Percentiles rank a stretch among this genome's conserved stretches.
These are phyloP conservation scores for Dendrolimus houi DNA, from an alignment of 2,888 invertebrate genomes.

Conservation along the genomic window DNA sequence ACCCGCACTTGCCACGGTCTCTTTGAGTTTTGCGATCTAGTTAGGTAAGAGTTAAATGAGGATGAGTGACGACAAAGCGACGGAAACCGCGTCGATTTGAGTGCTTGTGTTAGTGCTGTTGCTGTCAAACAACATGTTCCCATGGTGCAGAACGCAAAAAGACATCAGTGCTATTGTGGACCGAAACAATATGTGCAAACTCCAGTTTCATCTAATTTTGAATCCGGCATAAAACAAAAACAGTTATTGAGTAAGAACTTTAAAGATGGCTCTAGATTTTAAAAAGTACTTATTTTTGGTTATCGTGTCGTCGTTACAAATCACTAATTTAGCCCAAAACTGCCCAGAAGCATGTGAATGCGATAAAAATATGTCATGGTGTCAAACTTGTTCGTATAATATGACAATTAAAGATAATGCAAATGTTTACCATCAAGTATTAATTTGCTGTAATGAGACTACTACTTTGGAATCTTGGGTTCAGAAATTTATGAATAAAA, in stretches of 20 bases:
- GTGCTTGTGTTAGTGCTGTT: constrained; percentile 42
- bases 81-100: constrained; percentile 34
- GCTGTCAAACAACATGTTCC: constrained; percentile 38
- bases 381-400: constrained; percentile 53
- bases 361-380: constrained; percentile 33
- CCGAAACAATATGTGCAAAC: constrained; percentile 38
- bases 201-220: constrained; percentile 47
- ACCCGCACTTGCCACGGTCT: constrained; percentile 9
- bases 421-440: constrained; percentile 29
- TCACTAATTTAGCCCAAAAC: constrained; percentile 42
- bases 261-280: constrained; percentile 54
- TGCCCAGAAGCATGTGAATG: constrained; percentile 47
- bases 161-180: constrained; percentile 38
- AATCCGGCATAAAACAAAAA: constrained; percentile 49
- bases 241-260: constrained; percentile 15
- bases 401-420: constrained; percentile 45
- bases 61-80: constrained; percentile 40
- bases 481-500: constrained; percentile 45
- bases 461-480: constrained; percentile 28
- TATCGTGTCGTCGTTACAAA: constrained; percentile 50
- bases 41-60: constrained; percentile 22
- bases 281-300: constrained; percentile 50
- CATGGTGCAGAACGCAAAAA: constrained; percentile 31
- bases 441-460: constrained; percentile 48
- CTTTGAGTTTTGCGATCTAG: constrained; percentile 11